phyloP scores from a whole-genome alignment of 2,888 invertebrate species.

The Plebejus melissa region DNA sequence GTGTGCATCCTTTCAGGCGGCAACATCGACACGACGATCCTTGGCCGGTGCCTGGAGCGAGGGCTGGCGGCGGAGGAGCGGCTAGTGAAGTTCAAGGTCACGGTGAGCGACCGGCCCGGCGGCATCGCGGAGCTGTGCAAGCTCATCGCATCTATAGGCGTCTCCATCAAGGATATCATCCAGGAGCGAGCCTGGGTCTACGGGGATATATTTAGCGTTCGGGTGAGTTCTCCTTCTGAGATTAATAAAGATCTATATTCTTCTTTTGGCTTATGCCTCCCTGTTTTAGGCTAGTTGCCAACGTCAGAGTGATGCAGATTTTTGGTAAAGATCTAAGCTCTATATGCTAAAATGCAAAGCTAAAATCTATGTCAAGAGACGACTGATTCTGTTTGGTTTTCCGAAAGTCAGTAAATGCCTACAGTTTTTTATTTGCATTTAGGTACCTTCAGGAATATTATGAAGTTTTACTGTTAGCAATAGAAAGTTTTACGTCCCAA shows the following conservation, averaged over 20 bases:
- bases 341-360: too few relatives aligned
- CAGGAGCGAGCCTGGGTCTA: constrained; percentile 97
- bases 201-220: constrained; percentile 87
- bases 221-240: constrained; percentile 46
- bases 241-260: background rate
- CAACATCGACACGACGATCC: constrained; percentile 94
- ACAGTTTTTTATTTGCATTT: too few relatives aligned
- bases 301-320: too few relatives aligned
- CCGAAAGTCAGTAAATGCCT: too few relatives aligned
- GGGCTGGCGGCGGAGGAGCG: constrained; percentile 93
- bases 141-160: constrained; percentile 86
- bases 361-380: too few relatives aligned
- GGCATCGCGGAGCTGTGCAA: constrained; percentile 92
- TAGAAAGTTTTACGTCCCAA: too few relatives aligned
- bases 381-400: too few relatives aligned
- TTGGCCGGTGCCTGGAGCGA: constrained; percentile 92
- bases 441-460: too few relatives aligned
- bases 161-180: constrained; percentile 96
- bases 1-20: constrained; percentile 92
- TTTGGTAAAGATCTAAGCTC: too few relatives aligned
- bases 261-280: too few relatives aligned
- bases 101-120: constrained; percentile 91
- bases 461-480: too few relatives aligned
- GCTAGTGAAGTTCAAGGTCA: constrained; percentile 78
- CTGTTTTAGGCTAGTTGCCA: too few relatives aligned